These are phyloP conservation scores for Microtus montanus DNA, from an alignment of 2,113 vertebrate genomes.

Conservation along the genomic window DNA sequence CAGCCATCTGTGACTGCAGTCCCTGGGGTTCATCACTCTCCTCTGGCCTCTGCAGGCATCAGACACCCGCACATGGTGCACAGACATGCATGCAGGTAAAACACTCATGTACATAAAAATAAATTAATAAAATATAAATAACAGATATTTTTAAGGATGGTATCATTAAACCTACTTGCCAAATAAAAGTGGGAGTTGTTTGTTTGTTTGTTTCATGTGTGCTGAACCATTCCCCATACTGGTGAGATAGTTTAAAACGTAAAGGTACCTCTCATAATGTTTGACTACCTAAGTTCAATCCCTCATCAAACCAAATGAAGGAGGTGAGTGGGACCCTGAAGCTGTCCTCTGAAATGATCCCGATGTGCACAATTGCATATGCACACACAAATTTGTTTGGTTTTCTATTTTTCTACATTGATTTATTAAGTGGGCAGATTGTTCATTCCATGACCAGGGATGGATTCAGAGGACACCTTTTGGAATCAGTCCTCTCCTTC, in stretches of 20 bases:
- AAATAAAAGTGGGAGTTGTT: not conserved
- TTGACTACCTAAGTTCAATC: not conserved
- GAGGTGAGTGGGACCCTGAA: no score
- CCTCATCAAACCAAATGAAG: not conserved
- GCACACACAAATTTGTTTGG: not conserved
- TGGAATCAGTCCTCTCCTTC: not conserved
- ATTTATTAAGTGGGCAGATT: not conserved
- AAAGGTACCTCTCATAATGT: not conserved
- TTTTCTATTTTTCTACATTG: not conserved
- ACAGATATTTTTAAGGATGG: not conserved
- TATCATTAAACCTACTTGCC: not conserved
- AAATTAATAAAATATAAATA: not conserved
- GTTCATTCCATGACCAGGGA: not conserved
- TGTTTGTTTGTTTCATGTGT: not conserved
- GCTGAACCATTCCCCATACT: not conserved
- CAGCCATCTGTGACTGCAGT: not conserved
- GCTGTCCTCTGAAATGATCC: not conserved
- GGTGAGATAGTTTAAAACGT: no score
- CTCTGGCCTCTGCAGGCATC: not conserved
- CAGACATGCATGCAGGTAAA: not conserved
- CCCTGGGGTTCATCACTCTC: no score
- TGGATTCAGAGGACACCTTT: not conserved
- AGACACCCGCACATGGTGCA: not conserved
- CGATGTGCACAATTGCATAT: not conserved
- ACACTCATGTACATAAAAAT: not conserved